These are phyloP conservation scores for Watsonalla binaria DNA, from an alignment of 2,888 invertebrate genomes.

Conservation along the genomic window DNA sequence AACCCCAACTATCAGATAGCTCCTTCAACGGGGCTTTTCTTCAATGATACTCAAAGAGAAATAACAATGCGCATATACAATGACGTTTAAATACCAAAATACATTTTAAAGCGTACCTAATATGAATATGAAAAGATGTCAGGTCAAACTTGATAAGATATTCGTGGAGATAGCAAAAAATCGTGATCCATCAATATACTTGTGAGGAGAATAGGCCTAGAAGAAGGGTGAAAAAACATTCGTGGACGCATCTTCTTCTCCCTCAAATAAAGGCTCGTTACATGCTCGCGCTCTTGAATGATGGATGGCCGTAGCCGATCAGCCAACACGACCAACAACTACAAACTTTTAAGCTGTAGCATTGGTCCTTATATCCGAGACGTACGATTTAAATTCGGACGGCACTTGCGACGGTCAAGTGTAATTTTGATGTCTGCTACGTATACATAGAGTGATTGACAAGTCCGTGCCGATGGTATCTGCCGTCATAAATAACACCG, in stretches of 20 bases:
- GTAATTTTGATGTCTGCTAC: conserved; percentile 45
- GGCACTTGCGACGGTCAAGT: conserved; percentile 26
- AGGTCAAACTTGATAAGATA: conserved; percentile 20
- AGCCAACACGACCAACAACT: conserved; percentile 34
- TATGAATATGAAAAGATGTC: conserved; percentile 33
- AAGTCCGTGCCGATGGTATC: conserved; percentile 73
- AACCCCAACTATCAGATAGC: conserved; percentile 59
- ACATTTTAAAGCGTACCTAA: conserved; percentile 32
- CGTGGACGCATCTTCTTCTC: conserved; percentile 47
- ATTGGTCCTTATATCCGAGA: conserved; percentile 27
- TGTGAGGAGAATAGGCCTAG: conserved; percentile 16
- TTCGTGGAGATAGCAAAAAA: conserved; percentile 42
- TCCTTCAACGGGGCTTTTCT: conserved; percentile 41
- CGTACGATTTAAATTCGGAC: conserved; percentile 34
- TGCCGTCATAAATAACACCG: conserved; percentile 70
- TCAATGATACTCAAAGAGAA: conserved; percentile 47
- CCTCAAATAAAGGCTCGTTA: conserved; percentile 72
- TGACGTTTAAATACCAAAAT: conserved; percentile 32
- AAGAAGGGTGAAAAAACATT: conserved; percentile 54
- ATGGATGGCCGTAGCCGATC: conserved; percentile 72
- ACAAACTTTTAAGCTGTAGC: conserved; percentile 18
- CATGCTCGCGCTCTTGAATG: conserved; percentile 63
- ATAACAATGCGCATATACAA: conserved; percentile 51
- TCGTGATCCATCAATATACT: conserved; percentile 55
- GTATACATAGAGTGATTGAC: conserved; percentile 61